These are phyloP conservation scores for Scophthalmus maximus DNA, from an alignment of 2,113 vertebrate species.

Conservation along the genomic window DNA sequence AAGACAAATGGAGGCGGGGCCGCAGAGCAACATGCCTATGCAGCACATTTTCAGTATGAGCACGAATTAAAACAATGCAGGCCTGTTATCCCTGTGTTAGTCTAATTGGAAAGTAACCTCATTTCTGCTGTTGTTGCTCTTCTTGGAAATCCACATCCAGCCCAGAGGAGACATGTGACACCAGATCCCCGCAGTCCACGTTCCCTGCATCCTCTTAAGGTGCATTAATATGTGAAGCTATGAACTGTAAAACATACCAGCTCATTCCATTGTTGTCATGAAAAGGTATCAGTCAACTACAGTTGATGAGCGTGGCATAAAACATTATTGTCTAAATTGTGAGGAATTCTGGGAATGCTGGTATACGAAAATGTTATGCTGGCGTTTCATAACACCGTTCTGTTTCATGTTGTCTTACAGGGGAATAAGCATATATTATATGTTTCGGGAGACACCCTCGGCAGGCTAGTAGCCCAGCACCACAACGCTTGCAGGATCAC, in stretches of 20 bases:
- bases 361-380: slow-evolving; percentile 12
- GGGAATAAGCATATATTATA: neutral
- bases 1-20: slow-evolving; percentile 77
- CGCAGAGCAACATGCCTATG: slow-evolving; percentile 71
- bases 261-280: slow-evolving; percentile 8
- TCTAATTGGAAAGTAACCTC: slow-evolving; percentile 79
- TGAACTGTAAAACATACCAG: slow-evolving; percentile 33
- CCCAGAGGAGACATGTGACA: slow-evolving; percentile 59
- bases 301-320: neutral
- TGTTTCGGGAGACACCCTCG: slow-evolving; percentile 35
- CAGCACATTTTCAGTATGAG: slow-evolving; percentile 77
- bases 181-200: slow-evolving; percentile 45
- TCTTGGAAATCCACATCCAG: slow-evolving; percentile 53
- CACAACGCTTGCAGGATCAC: slow-evolving; percentile 57
- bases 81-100: slow-evolving; percentile 73
- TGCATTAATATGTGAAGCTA: slow-evolving; percentile 48
- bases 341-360: neutral
- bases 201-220: slow-evolving; percentile 48
- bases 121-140: slow-evolving; percentile 75
- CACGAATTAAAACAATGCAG: slow-evolving; percentile 83
- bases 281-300: neutral
- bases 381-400: slow-evolving; percentile 21
- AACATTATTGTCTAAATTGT: slow-evolving; percentile 4
- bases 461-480: slow-evolving; percentile 37
- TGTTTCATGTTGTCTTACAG: slow-evolving; percentile 32